These are phyloP conservation scores for Neodiprion pinetum DNA, from an alignment of 1,140 invertebrate species.

Conservation along the genomic window DNA sequence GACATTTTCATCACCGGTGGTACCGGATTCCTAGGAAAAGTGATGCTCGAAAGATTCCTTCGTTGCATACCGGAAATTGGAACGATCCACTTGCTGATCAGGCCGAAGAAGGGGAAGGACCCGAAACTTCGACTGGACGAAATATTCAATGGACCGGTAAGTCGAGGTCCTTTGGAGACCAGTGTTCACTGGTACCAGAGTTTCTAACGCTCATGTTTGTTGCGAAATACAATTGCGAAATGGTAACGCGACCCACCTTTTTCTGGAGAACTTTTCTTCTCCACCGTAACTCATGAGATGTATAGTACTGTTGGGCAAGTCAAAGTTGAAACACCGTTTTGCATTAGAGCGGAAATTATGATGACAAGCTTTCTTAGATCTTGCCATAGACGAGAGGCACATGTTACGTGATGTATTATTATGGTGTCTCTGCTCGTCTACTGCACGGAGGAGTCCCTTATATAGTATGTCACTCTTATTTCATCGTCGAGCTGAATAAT, in stretches of 20 bases:
- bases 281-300: neutral
- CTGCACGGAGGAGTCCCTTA: too few relatives aligned
- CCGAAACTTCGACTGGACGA: slow-evolving; percentile 74
- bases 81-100: slow-evolving; percentile 79
- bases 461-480: too few relatives aligned
- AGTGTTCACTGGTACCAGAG: neutral
- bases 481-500: too few relatives aligned
- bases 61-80: slow-evolving; percentile 71
- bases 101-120: slow-evolving; percentile 80
- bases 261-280: neutral
- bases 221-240: neutral
- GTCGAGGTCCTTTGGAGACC: slow-evolving; percentile 27
- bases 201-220: neutral
- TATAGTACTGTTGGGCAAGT: neutral
- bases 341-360: neutral
- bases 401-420: too few relatives aligned
- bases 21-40: slow-evolving; percentile 77
- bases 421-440: too few relatives aligned
- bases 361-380: too few relatives aligned
- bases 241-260: neutral
- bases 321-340: neutral
- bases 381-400: too few relatives aligned
- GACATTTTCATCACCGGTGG: slow-evolving; percentile 66
- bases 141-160: slow-evolving; percentile 72
- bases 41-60: slow-evolving; percentile 75